A percentile compares a stretch with the other conserved stretches of the same genome.
Evolutionary conservation across 2,888 invertebrate species (phyloP).

Genomic region (Galeopsomyia nigrocyanea): DNA sequence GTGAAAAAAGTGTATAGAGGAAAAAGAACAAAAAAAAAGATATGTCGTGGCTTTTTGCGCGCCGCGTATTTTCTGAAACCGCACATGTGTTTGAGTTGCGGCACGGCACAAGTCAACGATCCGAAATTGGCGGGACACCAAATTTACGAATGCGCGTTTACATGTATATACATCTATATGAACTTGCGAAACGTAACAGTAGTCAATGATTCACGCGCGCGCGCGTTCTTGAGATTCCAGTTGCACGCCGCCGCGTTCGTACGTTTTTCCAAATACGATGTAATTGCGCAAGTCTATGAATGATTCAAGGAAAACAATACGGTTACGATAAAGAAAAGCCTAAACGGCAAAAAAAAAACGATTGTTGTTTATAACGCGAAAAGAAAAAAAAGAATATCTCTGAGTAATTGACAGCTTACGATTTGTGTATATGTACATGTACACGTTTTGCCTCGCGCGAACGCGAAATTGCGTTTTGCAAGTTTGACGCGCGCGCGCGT

Average conservation of each 20-base stretch:
- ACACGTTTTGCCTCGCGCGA: no score
- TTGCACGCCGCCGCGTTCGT: constrained; percentile 9
- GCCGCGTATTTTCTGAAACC: no score
- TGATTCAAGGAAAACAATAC: constrained; percentile 36
- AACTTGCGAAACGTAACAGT: constrained; percentile 38
- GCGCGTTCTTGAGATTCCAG: constrained; percentile 44
- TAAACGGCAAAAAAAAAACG: not conserved
- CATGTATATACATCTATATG: not conserved
- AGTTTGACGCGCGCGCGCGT: no score
- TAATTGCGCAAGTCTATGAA: constrained; percentile 40
- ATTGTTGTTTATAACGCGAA: constrained; percentile 5
- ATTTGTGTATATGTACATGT: not conserved
- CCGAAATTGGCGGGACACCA: constrained; percentile 27
- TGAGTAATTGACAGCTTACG: constrained; percentile 3
- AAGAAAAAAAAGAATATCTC: not conserved
- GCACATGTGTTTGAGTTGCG: not conserved
- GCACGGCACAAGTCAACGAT: not conserved
- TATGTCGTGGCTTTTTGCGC: no score
- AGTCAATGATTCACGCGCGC: constrained; percentile 41
- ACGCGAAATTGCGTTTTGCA: no score
- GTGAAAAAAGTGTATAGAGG: no score
- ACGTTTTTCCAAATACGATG: constrained; percentile 37
- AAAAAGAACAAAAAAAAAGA: no score
- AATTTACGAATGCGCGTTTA: constrained; percentile 33
- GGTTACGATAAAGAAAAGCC: constrained; percentile 25